These are phyloP conservation scores for Idaea straminata DNA, from an alignment of 2,888 invertebrate species.

Conservation along the genomic window DNA sequence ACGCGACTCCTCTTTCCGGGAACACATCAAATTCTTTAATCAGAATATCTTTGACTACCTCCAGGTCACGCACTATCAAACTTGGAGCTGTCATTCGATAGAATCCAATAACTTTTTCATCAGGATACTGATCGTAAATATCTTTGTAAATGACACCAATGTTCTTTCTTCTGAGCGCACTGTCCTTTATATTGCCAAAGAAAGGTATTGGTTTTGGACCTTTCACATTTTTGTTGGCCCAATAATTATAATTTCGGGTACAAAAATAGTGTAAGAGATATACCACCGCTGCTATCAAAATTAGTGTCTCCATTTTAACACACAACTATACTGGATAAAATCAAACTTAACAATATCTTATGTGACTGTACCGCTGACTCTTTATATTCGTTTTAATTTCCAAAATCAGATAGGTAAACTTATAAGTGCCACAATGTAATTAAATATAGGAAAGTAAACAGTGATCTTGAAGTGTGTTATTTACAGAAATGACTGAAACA, in stretches of 20 bases:
- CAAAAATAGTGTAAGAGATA: conserved; percentile 31
- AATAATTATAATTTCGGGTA: conserved; percentile 35
- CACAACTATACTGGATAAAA: conserved; percentile 3
- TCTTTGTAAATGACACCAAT: conserved; percentile 36
- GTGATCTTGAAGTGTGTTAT: not conserved
- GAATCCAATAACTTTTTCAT: conserved; percentile 51
- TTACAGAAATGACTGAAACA: not conserved
- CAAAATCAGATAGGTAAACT: not conserved
- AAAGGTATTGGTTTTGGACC: conserved; percentile 44
- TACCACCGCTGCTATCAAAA: conserved; percentile 11
- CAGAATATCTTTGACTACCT: conserved; percentile 47
- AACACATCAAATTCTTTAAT: conserved; percentile 53
- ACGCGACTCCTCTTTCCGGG: conserved; percentile 43
- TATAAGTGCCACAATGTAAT: not conserved
- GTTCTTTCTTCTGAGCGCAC: conserved; percentile 34
- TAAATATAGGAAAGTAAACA: not conserved
- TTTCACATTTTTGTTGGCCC: conserved; percentile 41
- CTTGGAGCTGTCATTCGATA: conserved; percentile 46
- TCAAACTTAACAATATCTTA: not conserved
- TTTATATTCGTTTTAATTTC: not conserved
- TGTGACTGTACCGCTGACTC: not conserved
- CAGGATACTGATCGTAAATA: conserved; percentile 46
- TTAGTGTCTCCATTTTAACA: conserved; percentile 16
- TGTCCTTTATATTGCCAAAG: conserved; percentile 37
- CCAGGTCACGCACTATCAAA: conserved; percentile 48